Evolutionary conservation across 2,888 invertebrate species (phyloP).

Genomic region (Thereva unica): DNA sequence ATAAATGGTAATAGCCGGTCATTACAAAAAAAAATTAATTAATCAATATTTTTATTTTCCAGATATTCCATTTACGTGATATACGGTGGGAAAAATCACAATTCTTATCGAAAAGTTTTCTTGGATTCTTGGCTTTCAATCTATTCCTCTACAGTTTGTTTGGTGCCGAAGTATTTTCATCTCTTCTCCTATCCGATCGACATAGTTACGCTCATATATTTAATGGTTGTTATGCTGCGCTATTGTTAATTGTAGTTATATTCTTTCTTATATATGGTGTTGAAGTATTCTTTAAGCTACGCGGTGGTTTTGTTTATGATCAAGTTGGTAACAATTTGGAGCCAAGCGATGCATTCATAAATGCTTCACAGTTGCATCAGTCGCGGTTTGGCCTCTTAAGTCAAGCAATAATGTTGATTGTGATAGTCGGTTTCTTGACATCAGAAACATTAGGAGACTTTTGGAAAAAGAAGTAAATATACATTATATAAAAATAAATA

Average conservation of each 20-base stretch:
- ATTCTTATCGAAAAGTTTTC: conserved; percentile 88
- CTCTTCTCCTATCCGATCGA: conserved; percentile 51
- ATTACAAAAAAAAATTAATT: not conserved
- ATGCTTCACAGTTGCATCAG: conserved; percentile 88
- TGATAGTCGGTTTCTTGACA: conserved; percentile 85
- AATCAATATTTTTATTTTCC: conserved; percentile 49
- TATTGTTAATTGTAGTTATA: conserved; percentile 85
- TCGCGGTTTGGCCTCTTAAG: conserved; percentile 85
- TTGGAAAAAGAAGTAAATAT: conserved; percentile 86
- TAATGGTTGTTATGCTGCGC: conserved; percentile 89
- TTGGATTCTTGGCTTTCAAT: conserved; percentile 88
- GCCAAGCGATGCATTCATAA: conserved; percentile 63
- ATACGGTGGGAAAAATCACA: conserved; percentile 86
- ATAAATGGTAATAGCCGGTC: not conserved
- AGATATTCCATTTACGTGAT: conserved; percentile 88
- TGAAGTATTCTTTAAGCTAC: conserved; percentile 91
- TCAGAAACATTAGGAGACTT: conserved; percentile 90
- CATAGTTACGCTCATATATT: conserved; percentile 79
- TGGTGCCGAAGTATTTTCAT: conserved; percentile 67
- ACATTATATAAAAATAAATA: not conserved
- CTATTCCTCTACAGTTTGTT: conserved; percentile 84
- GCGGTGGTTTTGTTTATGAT: conserved; percentile 82
- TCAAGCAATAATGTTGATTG: conserved; percentile 88
- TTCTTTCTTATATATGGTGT: conserved; percentile 94
- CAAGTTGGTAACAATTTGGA: conserved; percentile 67